Base-by-base conservation (phyloP, 2,113 vertebrate genomes). In the Nansenia antarctica region DNA sequence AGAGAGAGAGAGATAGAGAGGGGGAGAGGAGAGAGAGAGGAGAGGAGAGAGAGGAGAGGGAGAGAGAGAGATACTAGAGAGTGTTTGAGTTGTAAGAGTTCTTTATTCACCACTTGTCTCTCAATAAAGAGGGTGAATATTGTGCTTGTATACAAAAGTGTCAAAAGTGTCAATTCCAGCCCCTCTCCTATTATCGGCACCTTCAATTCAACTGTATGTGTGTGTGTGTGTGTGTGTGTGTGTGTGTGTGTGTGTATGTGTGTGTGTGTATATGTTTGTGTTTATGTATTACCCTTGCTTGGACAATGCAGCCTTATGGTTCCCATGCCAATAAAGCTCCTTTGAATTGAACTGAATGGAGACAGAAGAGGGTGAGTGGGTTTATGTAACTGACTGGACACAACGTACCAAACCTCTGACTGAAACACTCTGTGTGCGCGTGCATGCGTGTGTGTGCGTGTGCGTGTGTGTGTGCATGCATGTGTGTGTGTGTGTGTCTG, bases 391-490 rank as follows among this genome's bases (percentile, higher is more conserved):
- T 42, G 37, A 12, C 9, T 42, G 37, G 9, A 14, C 15, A 2
- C 15, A 1, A 42, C 37, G 37, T 42, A 14, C 15, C 2, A 27
- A 24, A n/a, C n/a, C n/a, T n/a, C n/a, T n/a, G n/a, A n/a, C n/a
- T n/a, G n/a, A n/a, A n/a, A n/a, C n/a, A n/a, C n/a, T 31, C 15
- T 34, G 27, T 53, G 45, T 34, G 27, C 22, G 45, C 53, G 63
- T 65, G 45, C 32, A 45, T 52, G 39, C 30, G 34, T 49, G 62
- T 49, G 70, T 69, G 60, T 76, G 75, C 62, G 75, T 62, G 65
- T 67, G 64, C 37, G 64, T 54, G 30, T 66, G 20, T 35, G 32
- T 37, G 31, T 27, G 34, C 12, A 32, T 37, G 59, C 65, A 8
- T 55, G 8, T 27, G 53, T 55, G 53, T 27, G 53, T 55, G 53